Evolutionary conservation across 2,113 vertebrate species (phyloP).

Genomic region (Panurus biarmicus): DNA sequence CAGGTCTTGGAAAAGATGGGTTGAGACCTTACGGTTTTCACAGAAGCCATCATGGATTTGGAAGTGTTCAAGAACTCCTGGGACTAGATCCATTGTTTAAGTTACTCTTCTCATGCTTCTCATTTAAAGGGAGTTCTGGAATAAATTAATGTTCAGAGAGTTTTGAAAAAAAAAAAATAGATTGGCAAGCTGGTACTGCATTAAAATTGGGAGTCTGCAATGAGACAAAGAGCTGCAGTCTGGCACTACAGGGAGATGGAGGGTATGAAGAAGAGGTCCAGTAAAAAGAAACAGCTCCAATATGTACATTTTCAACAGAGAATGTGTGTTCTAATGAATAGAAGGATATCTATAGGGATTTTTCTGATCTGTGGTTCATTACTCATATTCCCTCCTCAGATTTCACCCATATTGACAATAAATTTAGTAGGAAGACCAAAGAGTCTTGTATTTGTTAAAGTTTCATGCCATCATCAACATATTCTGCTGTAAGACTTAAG

Average conservation of each 20-base stretch:
- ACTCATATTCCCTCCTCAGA: constrained; percentile 49
- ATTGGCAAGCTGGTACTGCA: not conserved
- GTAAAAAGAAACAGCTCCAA: constrained; percentile 19
- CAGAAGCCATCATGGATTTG: not conserved
- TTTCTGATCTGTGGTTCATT: constrained; percentile 57
- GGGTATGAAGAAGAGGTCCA: not conserved
- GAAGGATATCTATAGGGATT: constrained; percentile 43
- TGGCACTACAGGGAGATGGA: constrained; percentile 11
- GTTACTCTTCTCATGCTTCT: not conserved
- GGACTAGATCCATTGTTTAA: not conserved
- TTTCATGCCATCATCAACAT: constrained; percentile 25
- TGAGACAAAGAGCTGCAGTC: constrained; percentile 12
- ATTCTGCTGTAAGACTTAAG: constrained; percentile 14
- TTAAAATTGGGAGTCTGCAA: not conserved
- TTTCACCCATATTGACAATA: constrained; percentile 52
- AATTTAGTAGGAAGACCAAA: not conserved
- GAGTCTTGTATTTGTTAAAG: constrained; percentile 35
- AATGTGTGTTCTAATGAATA: constrained; percentile 44
- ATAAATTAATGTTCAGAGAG: constrained; percentile 5
- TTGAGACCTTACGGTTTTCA: not conserved
- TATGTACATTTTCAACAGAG: constrained; percentile 38
- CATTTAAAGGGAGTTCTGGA: constrained; percentile 25
- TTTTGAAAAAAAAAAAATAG: not conserved
- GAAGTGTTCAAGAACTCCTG: not conserved
- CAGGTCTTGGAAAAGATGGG: not conserved